Conservation (phyloP, 1,140 invertebrate species). For the Temnothorax curvispinosus region DNA sequence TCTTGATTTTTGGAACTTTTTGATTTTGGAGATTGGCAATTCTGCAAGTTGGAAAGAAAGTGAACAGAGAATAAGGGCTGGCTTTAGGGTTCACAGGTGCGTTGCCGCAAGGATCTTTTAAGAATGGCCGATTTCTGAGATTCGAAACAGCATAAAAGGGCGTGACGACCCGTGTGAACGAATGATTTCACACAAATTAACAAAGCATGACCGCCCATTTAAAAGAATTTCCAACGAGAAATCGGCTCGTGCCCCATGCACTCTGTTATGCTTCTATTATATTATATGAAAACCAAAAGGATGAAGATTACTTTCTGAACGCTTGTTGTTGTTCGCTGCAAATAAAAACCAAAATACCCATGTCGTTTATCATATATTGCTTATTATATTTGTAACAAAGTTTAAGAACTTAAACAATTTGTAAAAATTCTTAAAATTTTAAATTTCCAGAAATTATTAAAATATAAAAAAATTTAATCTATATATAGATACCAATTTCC, state of each 20-base stretch:
- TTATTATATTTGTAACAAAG: neutral
- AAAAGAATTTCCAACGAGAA: neutral
- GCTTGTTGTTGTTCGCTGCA: neutral
- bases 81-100: constrained; percentile 67
- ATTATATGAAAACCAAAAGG: neutral
- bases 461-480: neutral
- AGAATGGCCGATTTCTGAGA: constrained; percentile 52
- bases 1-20: neutral
- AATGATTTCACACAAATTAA: constrained; percentile 76
- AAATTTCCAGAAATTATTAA: neutral
- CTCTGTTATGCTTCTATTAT: neutral
- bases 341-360: too few species aligned
- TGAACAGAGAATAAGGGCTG: constrained; percentile 67
- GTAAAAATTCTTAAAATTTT: neutral
- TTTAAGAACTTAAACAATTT: neutral
- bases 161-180: constrained; percentile 72
- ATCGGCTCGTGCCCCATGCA: too few species aligned
- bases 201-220: constrained; percentile 39
- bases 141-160: constrained; percentile 67
- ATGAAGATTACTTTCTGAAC: neutral
- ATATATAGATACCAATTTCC: neutral
- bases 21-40: neutral
- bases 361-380: neutral
- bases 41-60: constrained; percentile 38
- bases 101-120: constrained; percentile 56